Evolutionary conservation across 2,113 vertebrate species (phyloP).

Genomic region (Phaetusa simplex): DNA sequence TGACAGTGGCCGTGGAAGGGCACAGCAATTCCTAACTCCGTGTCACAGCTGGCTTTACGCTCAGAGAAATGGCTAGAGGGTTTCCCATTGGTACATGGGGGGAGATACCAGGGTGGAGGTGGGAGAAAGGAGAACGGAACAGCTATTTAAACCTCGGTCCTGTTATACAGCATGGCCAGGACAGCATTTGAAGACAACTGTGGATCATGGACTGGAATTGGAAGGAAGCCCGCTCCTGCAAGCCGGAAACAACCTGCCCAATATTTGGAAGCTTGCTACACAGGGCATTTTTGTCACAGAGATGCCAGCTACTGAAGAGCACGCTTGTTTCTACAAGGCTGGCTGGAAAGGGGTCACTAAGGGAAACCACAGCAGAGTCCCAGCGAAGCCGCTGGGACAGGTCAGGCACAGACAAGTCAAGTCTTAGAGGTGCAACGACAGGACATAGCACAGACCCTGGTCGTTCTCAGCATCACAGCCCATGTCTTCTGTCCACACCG

Average conservation of each 20-base stretch:
- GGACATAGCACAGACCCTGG: background rate
- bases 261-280: background rate
- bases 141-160: background rate
- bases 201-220: background rate
- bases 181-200: background rate
- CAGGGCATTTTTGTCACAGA: background rate
- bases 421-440: too few relatives aligned
- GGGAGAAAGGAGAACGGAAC: background rate
- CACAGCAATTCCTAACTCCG: background rate
- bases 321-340: background rate
- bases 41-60: background rate
- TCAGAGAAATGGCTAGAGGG: background rate
- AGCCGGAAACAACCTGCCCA: background rate
- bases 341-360: background rate
- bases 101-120: background rate
- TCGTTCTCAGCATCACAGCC: background rate
- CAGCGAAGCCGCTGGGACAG: background rate
- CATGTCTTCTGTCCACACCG: rapidly evolving
- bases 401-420: background rate
- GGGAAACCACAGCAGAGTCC: background rate
- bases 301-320: background rate
- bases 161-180: background rate
- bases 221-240: background rate
- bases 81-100: rapidly evolving
- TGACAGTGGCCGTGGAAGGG: background rate